Base-by-base conservation (phyloP, 2,113 vertebrate genomes). In the Nansenia antarctica region DNA sequence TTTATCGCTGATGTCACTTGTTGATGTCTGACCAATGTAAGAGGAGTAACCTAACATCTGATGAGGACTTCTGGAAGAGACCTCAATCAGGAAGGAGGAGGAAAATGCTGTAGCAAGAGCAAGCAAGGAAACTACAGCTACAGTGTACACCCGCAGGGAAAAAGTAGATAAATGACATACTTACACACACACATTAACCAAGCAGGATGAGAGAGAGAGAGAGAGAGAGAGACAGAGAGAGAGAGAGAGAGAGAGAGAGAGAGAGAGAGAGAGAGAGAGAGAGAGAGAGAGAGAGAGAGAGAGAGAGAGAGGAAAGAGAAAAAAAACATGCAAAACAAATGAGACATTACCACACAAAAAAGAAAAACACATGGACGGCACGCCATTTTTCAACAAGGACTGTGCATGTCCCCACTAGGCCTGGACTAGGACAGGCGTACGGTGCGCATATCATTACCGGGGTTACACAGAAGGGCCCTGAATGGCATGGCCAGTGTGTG, bases 41-140 rank as follows among this genome's bases (percentile, higher is more conserved):
- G n/a, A 4, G 45, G 5, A 49, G 15, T 58, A n/a, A n/a, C n/a
- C n/a, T n/a, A n/a, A n/a, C n/a, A n/a, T n/a, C n/a, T n/a, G n/a
- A n/a, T n/a, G 24, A 26, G 42, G 69, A 73, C 65, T 75, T 65
- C 69, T 73, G 75, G 24, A 27, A 29, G 65, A 73, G 37, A 52
- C 9, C 64, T 42, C 66, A 65, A 11, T 39, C 66, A 69, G n/a
- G 53, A 15, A 61, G 15, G 32, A 69, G 8, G 31, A 0, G 31
- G 54, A 11, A 29, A 53, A 3, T 69, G 45, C 49, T 59, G 22
- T 26, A 22, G 22, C 61, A 72, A 77, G 70, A 74, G 72, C 63
- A 67, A 52, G 78, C 74, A 37, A 60, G 5, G 61, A 54, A 30
- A 31, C 7, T 1, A 29, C n/a, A 15, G 12, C 29, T 58, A 31